phyloP scores from a whole-genome alignment of 2,888 invertebrate species.

The Diarsia dahlii region DNA sequence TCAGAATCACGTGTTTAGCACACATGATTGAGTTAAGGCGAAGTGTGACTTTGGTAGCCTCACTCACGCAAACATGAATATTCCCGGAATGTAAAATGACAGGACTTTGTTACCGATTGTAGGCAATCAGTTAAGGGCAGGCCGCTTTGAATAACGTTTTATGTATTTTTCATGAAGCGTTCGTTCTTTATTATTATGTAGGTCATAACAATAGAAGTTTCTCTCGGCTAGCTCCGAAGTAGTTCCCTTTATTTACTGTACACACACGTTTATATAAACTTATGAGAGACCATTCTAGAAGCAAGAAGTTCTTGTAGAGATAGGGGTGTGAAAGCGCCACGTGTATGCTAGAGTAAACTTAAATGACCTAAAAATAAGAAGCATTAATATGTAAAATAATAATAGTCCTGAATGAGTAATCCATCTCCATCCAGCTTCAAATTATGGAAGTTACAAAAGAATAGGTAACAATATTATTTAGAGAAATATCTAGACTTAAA shows the following conservation, averaged over 20 bases:
- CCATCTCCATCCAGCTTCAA: background rate
- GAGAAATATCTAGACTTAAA: background rate
- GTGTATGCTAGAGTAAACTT: background rate
- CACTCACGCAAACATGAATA: constrained; percentile 36
- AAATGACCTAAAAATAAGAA: background rate
- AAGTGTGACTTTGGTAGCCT: constrained; percentile 46
- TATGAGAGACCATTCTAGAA: constrained; percentile 18
- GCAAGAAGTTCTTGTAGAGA: constrained; percentile 29
- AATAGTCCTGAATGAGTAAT: background rate
- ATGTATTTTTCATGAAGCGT: constrained; percentile 27
- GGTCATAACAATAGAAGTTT: constrained; percentile 50
- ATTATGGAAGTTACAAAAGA: background rate
- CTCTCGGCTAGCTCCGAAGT: constrained; percentile 18
- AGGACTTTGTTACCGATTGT: constrained; percentile 3
- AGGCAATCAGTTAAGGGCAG: constrained; percentile 17
- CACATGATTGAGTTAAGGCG: constrained; percentile 38
- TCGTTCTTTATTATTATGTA: constrained; percentile 36
- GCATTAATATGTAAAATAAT: background rate
- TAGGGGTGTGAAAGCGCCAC: constrained; percentile 5
- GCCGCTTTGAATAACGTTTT: constrained; percentile 14
- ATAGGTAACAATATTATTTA: background rate
- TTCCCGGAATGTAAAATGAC: constrained; percentile 25
- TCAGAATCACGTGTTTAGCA: constrained; percentile 35
- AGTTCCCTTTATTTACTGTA: constrained; percentile 42
- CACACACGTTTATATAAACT: constrained; percentile 40